Evolutionary conservation across 2,797 vertebrate species (phyloP).

Genomic region (Rachycentron canadum): DNA sequence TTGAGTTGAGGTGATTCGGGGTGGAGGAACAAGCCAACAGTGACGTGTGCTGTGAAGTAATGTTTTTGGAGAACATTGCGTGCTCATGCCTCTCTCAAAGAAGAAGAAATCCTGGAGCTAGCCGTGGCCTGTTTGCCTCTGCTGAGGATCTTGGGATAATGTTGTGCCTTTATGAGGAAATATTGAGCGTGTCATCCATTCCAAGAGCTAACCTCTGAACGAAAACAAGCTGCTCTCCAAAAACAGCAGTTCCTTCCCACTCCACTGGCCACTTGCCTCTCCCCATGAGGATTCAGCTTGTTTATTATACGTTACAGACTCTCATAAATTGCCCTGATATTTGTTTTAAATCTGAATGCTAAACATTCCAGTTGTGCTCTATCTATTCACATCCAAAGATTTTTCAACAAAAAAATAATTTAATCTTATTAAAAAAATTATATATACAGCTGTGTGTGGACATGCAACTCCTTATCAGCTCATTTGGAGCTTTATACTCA

Average conservation of each 20-base stretch:
- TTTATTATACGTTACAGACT: conserved; percentile 63
- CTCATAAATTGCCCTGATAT: conserved; percentile 54
- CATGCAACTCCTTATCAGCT: conserved; percentile 24
- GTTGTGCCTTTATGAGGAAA: conserved; percentile 76
- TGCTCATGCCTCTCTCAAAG: conserved; percentile 65
- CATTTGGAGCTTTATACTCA: conserved; percentile 43
- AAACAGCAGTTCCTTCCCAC: conserved; percentile 75
- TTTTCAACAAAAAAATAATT: conserved; percentile 42
- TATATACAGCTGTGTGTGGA: conserved; percentile 17
- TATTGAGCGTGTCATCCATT: conserved; percentile 74
- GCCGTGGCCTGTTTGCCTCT: conserved; percentile 64
- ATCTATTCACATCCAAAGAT: conserved; percentile 23
- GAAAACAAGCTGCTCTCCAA: conserved; percentile 77
- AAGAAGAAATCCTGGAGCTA: conserved; percentile 51
- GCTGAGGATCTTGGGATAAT: conserved; percentile 66
- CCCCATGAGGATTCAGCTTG: conserved; percentile 60
- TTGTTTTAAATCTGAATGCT: conserved; percentile 61
- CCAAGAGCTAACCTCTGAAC: conserved; percentile 68
- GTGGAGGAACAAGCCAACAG: conserved; percentile 38
- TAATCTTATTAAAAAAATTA: conserved; percentile 10
- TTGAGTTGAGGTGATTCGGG: conserved; percentile 43
- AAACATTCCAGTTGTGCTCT: conserved; percentile 49
- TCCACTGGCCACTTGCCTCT: conserved; percentile 66
- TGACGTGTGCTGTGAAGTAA: conserved; percentile 69
- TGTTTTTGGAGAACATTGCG: conserved; percentile 81